Evolutionary conservation across 2,113 vertebrate genomes (phyloP), one percentile per base, ranked within the genome.

Genomic region (Conger conger): DNA sequence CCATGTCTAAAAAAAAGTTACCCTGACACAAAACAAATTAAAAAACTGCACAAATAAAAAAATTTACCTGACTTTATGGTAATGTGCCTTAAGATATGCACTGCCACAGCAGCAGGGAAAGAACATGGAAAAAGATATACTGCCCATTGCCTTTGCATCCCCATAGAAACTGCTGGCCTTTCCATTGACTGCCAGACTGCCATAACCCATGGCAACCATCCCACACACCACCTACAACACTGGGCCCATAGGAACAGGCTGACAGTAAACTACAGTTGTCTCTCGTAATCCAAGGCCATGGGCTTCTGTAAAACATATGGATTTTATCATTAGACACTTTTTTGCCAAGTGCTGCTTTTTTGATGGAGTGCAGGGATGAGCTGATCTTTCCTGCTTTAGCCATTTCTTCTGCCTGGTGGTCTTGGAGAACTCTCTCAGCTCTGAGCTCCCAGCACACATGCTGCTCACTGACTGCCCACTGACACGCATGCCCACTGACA

Each of bases 401-500:
- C 9, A 23, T 73, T 33, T 13, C 68, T 33, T 30, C 6, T 3
- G n/a, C 6, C 68, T 42, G 18, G 54, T 27, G 36, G 18, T 23
- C 7, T 8, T 11, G 1, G 27, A 33, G n/a, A 73, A 73, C 68
- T 73, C 68, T 73, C 68, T 73, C 68, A 33, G 4, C 68, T 30
- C n/a, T 2, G 27, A 73, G 68, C 37, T 73, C 63, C 30, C 4
- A 1, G 13, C 83, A 88, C 38, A 36, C 42, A 86, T 78, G 35
- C 86, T 87, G n/a, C n/a, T n/a, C n/a, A n/a, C n/a, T n/a, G n/a
- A n/a, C n/a, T n/a, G n/a, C n/a, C n/a, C n/a, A n/a, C n/a, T n/a
- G n/a, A n/a, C n/a, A n/a, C n/a, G n/a, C n/a, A n/a, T n/a, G n/a
- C 35, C 89, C 84, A 89, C 89, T 91, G 87, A 91, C 90, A 89